Evolutionary conservation across 2,888 invertebrate genomes (phyloP).

Genomic region (Pyrocoelia pectoralis): DNA sequence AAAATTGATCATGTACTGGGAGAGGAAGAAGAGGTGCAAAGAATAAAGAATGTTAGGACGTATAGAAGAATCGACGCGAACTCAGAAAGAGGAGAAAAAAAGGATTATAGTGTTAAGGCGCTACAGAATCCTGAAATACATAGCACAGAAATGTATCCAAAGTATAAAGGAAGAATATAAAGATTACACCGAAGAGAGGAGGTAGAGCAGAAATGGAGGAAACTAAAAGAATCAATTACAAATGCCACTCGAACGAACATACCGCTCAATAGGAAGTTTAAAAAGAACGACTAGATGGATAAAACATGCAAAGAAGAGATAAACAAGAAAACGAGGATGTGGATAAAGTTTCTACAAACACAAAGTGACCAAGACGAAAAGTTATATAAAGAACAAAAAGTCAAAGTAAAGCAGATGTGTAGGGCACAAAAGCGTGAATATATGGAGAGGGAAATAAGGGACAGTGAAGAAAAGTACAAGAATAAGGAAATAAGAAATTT

Average conservation of each 20-base stretch:
- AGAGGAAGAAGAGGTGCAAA: background rate
- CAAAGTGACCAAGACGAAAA: conserved; percentile 5
- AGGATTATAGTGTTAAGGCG: conserved; percentile 1
- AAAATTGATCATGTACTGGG: background rate
- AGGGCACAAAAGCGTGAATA: background rate
- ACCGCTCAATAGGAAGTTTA: conserved; percentile 4
- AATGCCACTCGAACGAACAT: conserved; percentile 4
- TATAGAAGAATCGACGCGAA: background rate
- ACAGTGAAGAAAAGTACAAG: background rate
- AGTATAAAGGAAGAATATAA: conserved; percentile 11
- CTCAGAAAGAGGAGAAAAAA: background rate
- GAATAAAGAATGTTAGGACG: background rate
- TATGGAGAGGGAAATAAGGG: conserved; percentile 2
- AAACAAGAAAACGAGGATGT: conserved; percentile 7
- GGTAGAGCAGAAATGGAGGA: conserved; percentile 5
- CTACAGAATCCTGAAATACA: conserved; percentile 14
- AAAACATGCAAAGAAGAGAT: conserved; percentile 42
- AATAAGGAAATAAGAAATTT: background rate
- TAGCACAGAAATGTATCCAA: conserved; percentile 4
- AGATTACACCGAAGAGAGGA: background rate
- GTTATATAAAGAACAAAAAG: too few relatives aligned
- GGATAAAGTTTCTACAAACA: conserved; percentile 1
- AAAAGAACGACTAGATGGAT: conserved; percentile 5
- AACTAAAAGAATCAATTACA: conserved; percentile 9
- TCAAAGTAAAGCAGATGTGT: conserved; percentile 4